Evolutionary conservation across 2,113 vertebrate genomes (phyloP).

Genomic region (Psephotus haematonotus): DNA sequence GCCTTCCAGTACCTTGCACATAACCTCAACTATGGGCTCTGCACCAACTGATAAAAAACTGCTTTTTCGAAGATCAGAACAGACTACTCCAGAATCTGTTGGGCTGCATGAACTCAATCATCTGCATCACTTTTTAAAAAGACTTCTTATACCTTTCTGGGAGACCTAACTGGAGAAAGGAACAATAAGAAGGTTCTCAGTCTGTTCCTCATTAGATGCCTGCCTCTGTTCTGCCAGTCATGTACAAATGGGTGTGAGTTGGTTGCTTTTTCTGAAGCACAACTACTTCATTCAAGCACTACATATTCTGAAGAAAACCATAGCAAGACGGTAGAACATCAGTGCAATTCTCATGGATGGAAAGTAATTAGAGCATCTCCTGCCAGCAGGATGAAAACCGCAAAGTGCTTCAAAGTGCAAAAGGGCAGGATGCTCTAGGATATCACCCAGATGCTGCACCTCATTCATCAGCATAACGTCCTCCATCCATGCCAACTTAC

Average conservation of each 20-base stretch:
- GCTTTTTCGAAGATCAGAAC: background rate
- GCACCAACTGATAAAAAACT: background rate
- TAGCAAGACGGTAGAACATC: background rate
- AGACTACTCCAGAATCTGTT: background rate
- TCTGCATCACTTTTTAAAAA: background rate
- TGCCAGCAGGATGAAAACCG: background rate
- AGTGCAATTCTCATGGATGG: background rate
- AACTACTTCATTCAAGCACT: background rate
- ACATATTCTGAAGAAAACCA: background rate
- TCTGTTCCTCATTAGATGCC: background rate
- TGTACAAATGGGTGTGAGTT: background rate
- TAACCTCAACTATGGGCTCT: background rate
- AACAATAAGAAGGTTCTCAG: background rate
- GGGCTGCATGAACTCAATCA: background rate
- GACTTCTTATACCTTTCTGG: background rate
- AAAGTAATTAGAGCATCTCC: background rate
- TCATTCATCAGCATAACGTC: background rate
- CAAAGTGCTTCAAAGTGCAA: background rate
- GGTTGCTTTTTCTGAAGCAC: background rate
- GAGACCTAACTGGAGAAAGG: background rate
- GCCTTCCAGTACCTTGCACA: background rate
- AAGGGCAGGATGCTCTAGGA: background rate
- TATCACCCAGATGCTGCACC: background rate
- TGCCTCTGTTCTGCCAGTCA: background rate
- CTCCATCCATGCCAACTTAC: conserved; percentile 33